Conservation (phyloP, 1,140 invertebrate species). For the Triops cancriformis region DNA sequence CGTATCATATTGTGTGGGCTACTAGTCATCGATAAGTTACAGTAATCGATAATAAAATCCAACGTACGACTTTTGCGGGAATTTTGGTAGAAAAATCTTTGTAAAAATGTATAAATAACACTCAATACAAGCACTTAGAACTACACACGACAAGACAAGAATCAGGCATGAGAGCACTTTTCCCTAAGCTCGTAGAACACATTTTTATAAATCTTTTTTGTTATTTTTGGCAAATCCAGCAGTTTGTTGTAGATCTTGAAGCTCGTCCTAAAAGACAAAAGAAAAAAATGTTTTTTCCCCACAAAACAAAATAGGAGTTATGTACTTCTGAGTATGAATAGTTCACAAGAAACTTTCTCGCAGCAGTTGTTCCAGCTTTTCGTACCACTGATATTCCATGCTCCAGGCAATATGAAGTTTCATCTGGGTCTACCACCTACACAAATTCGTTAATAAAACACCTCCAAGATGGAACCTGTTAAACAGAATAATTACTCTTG, state of each 20-base stretch:
- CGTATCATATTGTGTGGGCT: too few species aligned
- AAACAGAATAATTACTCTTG: slow-evolving; percentile 48
- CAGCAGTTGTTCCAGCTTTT: not conserved
- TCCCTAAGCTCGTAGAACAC: not conserved
- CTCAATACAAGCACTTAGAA: not conserved
- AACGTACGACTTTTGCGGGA: too few species aligned
- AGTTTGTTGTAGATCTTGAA: not conserved
- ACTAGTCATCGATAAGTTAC: too few species aligned
- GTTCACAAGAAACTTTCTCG: not conserved
- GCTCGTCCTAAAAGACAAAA: not conserved
- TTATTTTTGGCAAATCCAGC: not conserved
- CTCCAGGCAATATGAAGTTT: not conserved
- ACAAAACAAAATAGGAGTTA: not conserved
- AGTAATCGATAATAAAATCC: too few species aligned
- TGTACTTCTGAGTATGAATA: not conserved
- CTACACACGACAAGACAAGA: not conserved
- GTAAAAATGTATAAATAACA: not conserved
- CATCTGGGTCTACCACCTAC: not conserved
- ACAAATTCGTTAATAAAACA: not conserved
- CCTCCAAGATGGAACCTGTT: not conserved
- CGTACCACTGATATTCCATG: not conserved
- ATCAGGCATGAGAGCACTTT: not conserved
- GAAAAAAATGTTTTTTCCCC: not conserved
- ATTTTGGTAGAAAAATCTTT: too few species aligned
- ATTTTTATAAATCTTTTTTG: not conserved